These are phyloP conservation scores for Apostichopus leukothele DNA, from an alignment of 53 echinoderm and acorn worm genomes.

Conservation along the genomic window DNA sequence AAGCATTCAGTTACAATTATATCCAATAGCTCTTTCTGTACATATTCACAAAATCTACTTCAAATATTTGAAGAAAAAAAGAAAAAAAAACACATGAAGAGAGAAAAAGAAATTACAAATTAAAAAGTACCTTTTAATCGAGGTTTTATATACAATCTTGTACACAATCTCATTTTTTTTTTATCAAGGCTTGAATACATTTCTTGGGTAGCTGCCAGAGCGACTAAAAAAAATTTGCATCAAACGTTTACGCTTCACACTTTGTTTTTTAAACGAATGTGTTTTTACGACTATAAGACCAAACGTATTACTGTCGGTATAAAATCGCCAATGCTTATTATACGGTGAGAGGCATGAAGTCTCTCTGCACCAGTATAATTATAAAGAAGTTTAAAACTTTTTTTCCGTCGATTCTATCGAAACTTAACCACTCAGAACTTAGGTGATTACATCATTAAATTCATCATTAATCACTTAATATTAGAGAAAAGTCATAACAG, in stretches of 20 bases:
- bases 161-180: conserved; percentile 10
- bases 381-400: too few relatives aligned
- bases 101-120: neutral
- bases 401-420: too few relatives aligned
- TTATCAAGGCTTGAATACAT: conserved; percentile 41
- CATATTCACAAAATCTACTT: conserved; percentile 46
- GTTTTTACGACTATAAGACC: too few relatives aligned
- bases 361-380: neutral
- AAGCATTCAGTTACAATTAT: conserved; percentile 40
- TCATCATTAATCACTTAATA: too few relatives aligned
- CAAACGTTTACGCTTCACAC: neutral
- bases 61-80: conserved; percentile 31
- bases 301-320: neutral
- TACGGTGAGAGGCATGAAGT: too few relatives aligned
- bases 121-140: conserved; percentile 32
- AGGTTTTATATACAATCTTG: conserved; percentile 40
- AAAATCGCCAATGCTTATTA: neutral
- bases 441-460: too few relatives aligned
- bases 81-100: neutral
- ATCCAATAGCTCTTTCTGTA: conserved; percentile 45
- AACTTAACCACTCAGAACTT: too few relatives aligned
- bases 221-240: neutral
- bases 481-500: too few relatives aligned
- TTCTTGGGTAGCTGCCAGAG: conserved; percentile 41
- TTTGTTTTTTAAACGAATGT: neutral